These are phyloP conservation scores for Nycticryphes semicollaris DNA, from an alignment of 2,113 vertebrate genomes.

Conservation along the genomic window DNA sequence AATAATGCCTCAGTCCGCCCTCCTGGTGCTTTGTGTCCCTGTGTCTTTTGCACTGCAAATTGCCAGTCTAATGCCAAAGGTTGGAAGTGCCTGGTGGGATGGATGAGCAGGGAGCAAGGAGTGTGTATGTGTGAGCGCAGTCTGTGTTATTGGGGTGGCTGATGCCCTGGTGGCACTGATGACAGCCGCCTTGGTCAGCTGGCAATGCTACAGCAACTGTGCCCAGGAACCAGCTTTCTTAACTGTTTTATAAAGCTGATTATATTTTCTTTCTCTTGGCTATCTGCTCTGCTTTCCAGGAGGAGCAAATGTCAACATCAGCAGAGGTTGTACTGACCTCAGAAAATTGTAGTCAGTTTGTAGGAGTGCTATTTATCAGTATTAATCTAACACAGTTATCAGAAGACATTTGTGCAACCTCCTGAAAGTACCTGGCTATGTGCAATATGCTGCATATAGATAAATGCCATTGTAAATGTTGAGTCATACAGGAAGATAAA, in stretches of 20 bases:
- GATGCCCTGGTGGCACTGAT: not conserved
- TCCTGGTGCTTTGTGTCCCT: not conserved
- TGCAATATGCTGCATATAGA: not conserved
- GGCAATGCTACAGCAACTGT: not conserved
- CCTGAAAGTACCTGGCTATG: not conserved
- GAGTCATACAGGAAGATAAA: not conserved
- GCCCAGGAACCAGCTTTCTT: not conserved
- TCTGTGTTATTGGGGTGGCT: rapidly evolving
- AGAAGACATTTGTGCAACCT: not conserved
- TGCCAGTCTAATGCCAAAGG: not conserved
- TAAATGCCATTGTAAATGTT: slow-evolving; percentile 2
- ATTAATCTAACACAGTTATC: not conserved
- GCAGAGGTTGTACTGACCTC: not conserved
- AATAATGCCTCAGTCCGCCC: not conserved
- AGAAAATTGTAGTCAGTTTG: not conserved
- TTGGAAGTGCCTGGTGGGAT: not conserved
- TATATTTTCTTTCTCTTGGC: not conserved
- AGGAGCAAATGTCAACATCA: not conserved
- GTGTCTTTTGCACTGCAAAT: not conserved
- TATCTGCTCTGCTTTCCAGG: not conserved
- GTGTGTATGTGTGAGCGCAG: not conserved
- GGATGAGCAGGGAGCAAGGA: not conserved
- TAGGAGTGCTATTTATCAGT: not conserved
- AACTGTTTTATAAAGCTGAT: not conserved
- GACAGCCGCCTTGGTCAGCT: not conserved